These are phyloP conservation scores for Isotomurus palustris DNA, from an alignment of 2,888 invertebrate genomes.

Conservation along the genomic window DNA sequence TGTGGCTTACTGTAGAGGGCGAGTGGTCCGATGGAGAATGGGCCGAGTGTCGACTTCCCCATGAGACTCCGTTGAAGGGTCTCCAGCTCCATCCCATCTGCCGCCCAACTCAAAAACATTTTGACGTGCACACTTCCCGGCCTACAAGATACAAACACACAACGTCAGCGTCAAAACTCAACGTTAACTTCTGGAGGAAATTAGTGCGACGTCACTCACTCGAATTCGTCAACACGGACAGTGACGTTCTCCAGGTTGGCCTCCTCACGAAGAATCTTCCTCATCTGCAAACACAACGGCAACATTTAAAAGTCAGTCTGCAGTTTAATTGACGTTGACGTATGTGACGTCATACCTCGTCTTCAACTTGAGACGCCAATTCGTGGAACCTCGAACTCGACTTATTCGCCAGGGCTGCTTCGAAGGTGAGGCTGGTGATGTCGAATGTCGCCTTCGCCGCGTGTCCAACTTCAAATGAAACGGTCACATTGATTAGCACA, in stretches of 20 bases:
- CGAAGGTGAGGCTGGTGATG: conserved; percentile 63
- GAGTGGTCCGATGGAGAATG: conserved; percentile 14
- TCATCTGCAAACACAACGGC: conserved; percentile 19
- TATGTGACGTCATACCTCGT: conserved; percentile 49
- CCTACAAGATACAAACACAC: conserved; percentile 57
- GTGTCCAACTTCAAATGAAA: conserved; percentile 66
- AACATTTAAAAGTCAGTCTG: too few species aligned
- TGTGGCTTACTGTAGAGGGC: conserved; percentile 35
- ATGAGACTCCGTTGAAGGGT: conserved; percentile 38
- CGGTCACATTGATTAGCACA: too few species aligned
- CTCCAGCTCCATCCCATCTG: conserved; percentile 55
- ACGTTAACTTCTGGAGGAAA: not conserved
- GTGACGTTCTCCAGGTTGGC: conserved; percentile 23
- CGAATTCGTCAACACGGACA: conserved; percentile 55
- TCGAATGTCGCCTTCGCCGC: conserved; percentile 65
- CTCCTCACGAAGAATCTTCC: conserved; percentile 15
- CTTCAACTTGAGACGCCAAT: conserved; percentile 59
- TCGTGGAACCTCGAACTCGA: conserved; percentile 62
- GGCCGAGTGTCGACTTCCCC: conserved; percentile 20
- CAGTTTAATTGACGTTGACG: too few species aligned
- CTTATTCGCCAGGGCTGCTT: conserved; percentile 57
- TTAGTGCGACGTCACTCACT: conserved; percentile 52
- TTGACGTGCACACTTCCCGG: conserved; percentile 63
- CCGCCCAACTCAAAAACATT: conserved; percentile 63
- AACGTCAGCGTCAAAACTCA: too few species aligned